Conservation (phyloP, 2,888 invertebrate species). For the Lissocephala sabroskyi region DNA sequence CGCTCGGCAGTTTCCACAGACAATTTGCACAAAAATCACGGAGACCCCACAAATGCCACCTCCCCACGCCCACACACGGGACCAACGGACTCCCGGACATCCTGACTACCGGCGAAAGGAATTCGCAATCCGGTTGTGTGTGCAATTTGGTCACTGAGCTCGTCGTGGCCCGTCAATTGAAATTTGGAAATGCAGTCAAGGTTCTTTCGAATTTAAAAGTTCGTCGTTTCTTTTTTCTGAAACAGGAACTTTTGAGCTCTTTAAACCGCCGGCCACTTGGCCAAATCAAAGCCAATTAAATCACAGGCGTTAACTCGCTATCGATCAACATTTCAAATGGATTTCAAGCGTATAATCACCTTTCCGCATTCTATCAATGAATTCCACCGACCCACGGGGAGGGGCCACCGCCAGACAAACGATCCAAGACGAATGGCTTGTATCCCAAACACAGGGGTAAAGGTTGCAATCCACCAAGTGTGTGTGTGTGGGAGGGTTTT, state of each 20-base stretch:
- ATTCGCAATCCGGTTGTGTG: no score
- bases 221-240: neutral
- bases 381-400: neutral
- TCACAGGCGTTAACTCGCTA: slow-evolving; percentile 8
- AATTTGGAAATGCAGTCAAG: slow-evolving; percentile 39
- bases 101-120: no score
- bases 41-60: no score
- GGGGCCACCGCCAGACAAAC: slow-evolving; percentile 33
- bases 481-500: neutral
- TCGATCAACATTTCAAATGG: slow-evolving; percentile 38
- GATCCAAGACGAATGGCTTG: slow-evolving; percentile 38
- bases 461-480: neutral
- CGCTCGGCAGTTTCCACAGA: slow-evolving; percentile 39
- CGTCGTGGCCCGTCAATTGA: slow-evolving; percentile 24
- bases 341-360: slow-evolving; percentile 47
- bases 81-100: no score
- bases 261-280: slow-evolving; percentile 34
- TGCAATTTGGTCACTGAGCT: slow-evolving; percentile 28
- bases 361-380: slow-evolving; percentile 50
- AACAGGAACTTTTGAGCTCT: slow-evolving; percentile 5
- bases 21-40: slow-evolving; percentile 48
- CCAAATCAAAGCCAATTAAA: slow-evolving; percentile 1
- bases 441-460: slow-evolving; percentile 15
- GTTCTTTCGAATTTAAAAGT: slow-evolving; percentile 1
- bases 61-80: no score